Base-by-base conservation (phyloP, 2,888 invertebrate species). In the Catotricha subobsoleta region DNA sequence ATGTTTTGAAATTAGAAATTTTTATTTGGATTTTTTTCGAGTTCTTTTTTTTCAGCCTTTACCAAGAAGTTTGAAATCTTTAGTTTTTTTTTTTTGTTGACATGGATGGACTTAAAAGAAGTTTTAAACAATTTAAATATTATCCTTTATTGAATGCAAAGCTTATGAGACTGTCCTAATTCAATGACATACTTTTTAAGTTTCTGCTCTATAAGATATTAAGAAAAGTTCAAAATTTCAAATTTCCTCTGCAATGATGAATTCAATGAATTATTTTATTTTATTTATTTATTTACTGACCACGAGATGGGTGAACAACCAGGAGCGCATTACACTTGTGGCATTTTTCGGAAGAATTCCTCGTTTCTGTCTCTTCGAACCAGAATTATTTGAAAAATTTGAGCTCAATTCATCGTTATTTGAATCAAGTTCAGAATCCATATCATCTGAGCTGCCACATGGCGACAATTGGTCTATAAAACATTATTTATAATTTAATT, bases 261-360 rank as follows among this genome's bases (percentile, higher is more conserved):
- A 29, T 33, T 31, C 43, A 21, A 47, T 47, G n/a, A n/a, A n/a
- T n/a, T n/a, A n/a, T n/a, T n/a, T n/a, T n/a, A n/a, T n/a, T n/a
- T n/a, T n/a, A n/a, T n/a, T n/a, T n/a, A n/a, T n/a, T n/a, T n/a
- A n/a, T n/a, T n/a, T n/a, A 63, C 78, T 72, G 60, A 91, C 92
- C 64, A 91, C 90, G 54, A 94, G 72, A 63, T 94, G 92, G 59
- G 92, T 90, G 67, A 94, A 94, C 47, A 94, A 72, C 94, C 94
- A 94, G 41, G 90, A 84, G 48, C 92, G 67, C 88, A 94, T 88
- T 48, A 88, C 88, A 62, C 90, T 90, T 41, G 94, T 95, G 48
- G 94, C 94, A 58, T 88, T 87, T 55, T 94, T 81, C 25, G 94
- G 94, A 54, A 95, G 69, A 49, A 94, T 90, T 12, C 94, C 92